A percentile compares a stretch with the other conserved stretches of the same genome.
Conservation (phyloP, 2,797 vertebrate genomes). For the Gorsachius magnificus region DNA sequence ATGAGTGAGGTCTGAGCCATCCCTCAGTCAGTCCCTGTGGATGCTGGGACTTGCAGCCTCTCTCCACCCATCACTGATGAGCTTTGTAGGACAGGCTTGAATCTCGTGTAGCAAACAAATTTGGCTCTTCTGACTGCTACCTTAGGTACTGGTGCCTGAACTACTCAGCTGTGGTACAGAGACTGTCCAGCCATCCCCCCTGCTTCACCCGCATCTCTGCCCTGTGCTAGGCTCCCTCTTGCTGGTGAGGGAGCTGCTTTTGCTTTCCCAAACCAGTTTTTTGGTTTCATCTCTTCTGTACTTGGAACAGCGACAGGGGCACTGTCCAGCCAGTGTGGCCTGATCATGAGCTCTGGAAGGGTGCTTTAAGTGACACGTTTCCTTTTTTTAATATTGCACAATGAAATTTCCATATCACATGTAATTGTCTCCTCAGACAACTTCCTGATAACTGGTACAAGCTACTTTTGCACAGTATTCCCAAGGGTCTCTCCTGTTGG, state of each 20-base stretch:
- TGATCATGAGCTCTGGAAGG: slow-evolving; percentile 8
- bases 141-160: background rate
- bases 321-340: background rate
- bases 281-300: background rate
- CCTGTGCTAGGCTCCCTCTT: background rate
- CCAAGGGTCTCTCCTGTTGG: background rate
- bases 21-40: background rate
- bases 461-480: background rate
- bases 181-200: background rate
- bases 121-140: background rate
- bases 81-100: background rate
- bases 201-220: background rate
- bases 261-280: background rate
- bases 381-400: background rate
- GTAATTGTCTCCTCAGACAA: background rate
- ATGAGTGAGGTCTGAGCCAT: background rate
- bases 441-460: background rate
- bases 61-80: background rate
- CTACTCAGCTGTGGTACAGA: background rate
- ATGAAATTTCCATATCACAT: background rate
- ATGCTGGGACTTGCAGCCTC: background rate
- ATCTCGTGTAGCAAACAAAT: background rate
- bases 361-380: background rate
- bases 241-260: background rate
- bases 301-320: background rate